These are phyloP conservation scores for Drosophila tani DNA, from an alignment of 1,140 invertebrate genomes.

Conservation along the genomic window DNA sequence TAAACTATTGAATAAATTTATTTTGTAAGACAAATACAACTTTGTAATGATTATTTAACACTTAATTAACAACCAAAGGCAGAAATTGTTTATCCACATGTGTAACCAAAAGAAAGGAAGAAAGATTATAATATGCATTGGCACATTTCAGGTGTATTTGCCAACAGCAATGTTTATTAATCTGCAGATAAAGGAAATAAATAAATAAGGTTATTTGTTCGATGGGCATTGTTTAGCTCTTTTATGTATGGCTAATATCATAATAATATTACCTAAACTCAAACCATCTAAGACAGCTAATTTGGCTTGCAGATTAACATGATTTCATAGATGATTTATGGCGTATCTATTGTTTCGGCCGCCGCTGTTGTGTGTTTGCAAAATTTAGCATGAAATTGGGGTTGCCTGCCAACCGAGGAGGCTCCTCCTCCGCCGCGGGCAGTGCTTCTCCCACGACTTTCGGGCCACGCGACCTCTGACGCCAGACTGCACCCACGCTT, in stretches of 20 bases:
- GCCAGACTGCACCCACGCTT: slow-evolving; percentile 46
- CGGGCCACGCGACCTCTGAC: slow-evolving; percentile 56
- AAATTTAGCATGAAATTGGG: slow-evolving; percentile 62
- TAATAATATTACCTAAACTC: slow-evolving; percentile 4
- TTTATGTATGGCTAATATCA: not conserved
- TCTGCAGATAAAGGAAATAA: not conserved
- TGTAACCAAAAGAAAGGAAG: not conserved
- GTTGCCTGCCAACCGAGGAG: slow-evolving; percentile 26
- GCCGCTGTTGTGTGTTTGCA: slow-evolving; percentile 16
- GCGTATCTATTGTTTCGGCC: slow-evolving; percentile 16
- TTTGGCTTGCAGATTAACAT: slow-evolving; percentile 5
- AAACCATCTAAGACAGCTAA: not conserved
- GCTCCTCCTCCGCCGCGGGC: not conserved
- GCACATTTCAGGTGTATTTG: not conserved
- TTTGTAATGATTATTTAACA: not conserved
- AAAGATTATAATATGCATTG: not conserved
- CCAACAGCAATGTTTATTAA: not conserved
- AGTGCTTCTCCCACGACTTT: slow-evolving; percentile 7
- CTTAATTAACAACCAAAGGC: not conserved
- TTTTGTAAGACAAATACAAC: not conserved
- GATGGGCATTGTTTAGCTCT: not conserved
- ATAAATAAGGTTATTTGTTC: slow-evolving; percentile 1
- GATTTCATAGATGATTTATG: slow-evolving; percentile 8
- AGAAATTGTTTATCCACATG: too few relatives aligned
- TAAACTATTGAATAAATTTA: too few relatives aligned